Percentiles rank a stretch among this genome's conserved stretches.
phyloP scores from a whole-genome alignment of 2,888 invertebrate species.

The Drosophila anomalata region DNA sequence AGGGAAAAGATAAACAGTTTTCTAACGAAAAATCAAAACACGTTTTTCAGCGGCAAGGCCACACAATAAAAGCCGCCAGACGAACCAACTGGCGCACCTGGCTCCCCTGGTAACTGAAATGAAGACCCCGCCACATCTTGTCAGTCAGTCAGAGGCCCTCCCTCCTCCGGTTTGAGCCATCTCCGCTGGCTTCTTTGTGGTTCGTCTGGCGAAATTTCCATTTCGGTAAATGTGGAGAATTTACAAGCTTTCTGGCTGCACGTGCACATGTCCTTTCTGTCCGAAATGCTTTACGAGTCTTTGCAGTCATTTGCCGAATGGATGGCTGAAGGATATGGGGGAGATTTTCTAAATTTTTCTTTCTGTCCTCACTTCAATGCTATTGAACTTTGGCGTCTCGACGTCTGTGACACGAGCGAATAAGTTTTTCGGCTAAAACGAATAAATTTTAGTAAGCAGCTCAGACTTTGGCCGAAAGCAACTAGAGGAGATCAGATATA shows the following conservation, averaged over 20 bases:
- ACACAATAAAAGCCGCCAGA: constrained; percentile 28
- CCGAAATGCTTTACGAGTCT: constrained; percentile 61
- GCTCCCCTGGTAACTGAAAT: constrained; percentile 30
- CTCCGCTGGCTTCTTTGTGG: constrained; percentile 27
- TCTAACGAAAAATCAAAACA: constrained; percentile 50
- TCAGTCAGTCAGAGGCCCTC: constrained; percentile 26
- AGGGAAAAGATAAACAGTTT: constrained; percentile 39
- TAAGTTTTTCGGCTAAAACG: constrained; percentile 57
- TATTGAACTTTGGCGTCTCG: constrained; percentile 67
- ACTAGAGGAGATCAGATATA: constrained; percentile 10
- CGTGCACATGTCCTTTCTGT: constrained; percentile 68
- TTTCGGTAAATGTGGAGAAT: constrained; percentile 67
- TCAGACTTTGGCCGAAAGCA: constrained; percentile 9
- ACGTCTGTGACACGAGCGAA: constrained; percentile 57
- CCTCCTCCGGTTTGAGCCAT: background rate
- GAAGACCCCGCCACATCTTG: constrained; percentile 31
- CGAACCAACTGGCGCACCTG: constrained; percentile 20
- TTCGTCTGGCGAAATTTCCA: constrained; percentile 59
- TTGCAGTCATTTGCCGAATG: constrained; percentile 27
- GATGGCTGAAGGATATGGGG: constrained; percentile 5
- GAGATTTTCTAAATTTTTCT: constrained; percentile 29
- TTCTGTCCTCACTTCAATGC: constrained; percentile 39
- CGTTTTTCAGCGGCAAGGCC: constrained; percentile 52
- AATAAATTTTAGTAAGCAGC: constrained; percentile 48
- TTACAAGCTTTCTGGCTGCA: constrained; percentile 64